Evolutionary conservation across 2,113 vertebrate species (phyloP), one percentile per base, ranked within the genome.

Genomic region (Panthera leo): DNA sequence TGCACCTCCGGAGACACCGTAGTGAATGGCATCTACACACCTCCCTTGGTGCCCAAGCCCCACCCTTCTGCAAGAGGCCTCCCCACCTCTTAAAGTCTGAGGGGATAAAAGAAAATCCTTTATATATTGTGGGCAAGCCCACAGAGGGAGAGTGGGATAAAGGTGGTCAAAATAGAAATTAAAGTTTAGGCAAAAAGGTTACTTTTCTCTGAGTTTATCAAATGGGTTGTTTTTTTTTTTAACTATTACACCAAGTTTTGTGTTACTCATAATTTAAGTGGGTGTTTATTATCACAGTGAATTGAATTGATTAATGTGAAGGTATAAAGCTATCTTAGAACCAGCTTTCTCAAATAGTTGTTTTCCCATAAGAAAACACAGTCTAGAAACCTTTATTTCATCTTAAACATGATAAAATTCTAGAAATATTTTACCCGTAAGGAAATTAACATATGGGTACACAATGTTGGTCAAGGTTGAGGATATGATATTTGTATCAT

Each of bases 161-260:
- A 88, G 1, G 1, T 31, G 5, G 27, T 53, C 3, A 16, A 89
- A 73, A 36, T 31, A 87, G 5, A 78, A 92, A 94, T 83, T 85
- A 82, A 87, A 86, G 1, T 73, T 85, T 78, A 94, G 25, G 48
- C 0, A 63, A 93, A 42, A 68, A 63, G 61, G 12, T 45, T 29
- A 39, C 0, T 65, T 53, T 65, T 48, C 25, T 70, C 55, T 76
- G 58, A 65, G 19, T 70, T 53, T 91, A 9, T 51, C 67, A 13
- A 39, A 29, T 91, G 5, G 12, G 4, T 36, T 36, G 34, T 70
- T 93, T 82, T 89, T 78, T 36, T 70, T 93, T 82, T 89, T 70
- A 65, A 29, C 21, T 78, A 25, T 11, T 75, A 91, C 5, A 27
- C 31, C 39, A n/a, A 76, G 58, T 85, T 89, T 75, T 92, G 13